These are phyloP conservation scores for Poicephalus gulielmi DNA, from an alignment of 2,113 vertebrate genomes.

Conservation along the genomic window DNA sequence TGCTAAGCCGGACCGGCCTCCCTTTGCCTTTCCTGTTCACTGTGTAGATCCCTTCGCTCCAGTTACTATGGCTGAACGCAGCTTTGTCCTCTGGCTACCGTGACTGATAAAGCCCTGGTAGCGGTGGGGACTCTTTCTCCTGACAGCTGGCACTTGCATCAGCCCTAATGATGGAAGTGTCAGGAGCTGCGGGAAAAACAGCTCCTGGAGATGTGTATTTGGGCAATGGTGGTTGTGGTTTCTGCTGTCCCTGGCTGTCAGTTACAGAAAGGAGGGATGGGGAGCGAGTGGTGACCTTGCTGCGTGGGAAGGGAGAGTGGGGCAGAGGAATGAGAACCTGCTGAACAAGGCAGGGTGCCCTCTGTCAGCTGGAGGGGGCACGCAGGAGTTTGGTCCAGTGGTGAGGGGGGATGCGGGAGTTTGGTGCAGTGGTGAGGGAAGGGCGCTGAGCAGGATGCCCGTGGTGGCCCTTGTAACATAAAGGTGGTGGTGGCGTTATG, in stretches of 20 bases:
- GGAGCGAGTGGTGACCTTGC: not conserved
- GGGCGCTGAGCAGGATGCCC: no score
- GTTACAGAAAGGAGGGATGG: not conserved
- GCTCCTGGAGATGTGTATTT: not conserved
- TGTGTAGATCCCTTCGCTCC: not conserved
- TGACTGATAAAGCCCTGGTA: not conserved
- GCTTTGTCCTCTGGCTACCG: not conserved
- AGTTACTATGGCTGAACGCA: fast-evolving
- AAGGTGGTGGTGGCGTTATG: not conserved
- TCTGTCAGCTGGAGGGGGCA: no score
- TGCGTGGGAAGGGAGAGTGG: not conserved
- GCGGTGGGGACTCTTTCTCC: not conserved
- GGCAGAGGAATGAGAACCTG: not conserved
- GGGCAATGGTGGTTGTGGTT: not conserved
- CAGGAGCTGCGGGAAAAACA: not conserved
- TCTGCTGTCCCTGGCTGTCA: not conserved
- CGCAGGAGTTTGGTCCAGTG: not conserved
- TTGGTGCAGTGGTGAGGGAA: not conserved
- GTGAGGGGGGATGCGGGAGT: no score
- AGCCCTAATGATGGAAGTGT: not conserved
- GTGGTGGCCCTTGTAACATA: not conserved
- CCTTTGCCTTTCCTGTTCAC: fast-evolving
- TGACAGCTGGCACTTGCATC: not conserved
- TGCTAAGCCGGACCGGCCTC: not conserved
- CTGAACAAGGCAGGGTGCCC: not conserved